Percentiles rank a stretch among this genome's conserved stretches.
Conservation (phyloP, 2,113 vertebrate genomes). For the Hydrochoerus hydrochaeris region DNA sequence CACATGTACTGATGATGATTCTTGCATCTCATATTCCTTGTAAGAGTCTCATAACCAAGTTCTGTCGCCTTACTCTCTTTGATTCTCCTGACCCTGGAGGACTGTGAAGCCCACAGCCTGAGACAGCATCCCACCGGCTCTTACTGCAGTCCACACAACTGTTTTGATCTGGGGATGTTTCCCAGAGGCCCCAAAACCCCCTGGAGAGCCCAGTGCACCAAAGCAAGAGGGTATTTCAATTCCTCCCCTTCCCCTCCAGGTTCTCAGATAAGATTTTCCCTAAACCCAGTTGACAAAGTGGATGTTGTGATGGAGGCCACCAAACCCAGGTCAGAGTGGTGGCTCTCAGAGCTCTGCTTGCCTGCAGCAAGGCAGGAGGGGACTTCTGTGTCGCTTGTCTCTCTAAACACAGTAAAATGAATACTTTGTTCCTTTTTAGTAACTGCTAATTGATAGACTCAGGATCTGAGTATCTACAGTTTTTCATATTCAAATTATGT, state of each 20-base stretch:
- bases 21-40: neutral
- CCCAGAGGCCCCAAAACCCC: neutral
- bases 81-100: too few species aligned
- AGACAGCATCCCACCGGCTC: too few species aligned
- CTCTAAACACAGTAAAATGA: neutral
- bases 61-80: too few species aligned
- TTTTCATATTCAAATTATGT: neutral
- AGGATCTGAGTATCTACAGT: neutral
- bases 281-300: neutral
- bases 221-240: neutral
- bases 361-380: neutral
- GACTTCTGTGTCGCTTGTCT: neutral
- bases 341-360: neutral
- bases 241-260: neutral
- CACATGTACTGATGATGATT: neutral
- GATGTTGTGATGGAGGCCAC: neutral
- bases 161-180: neutral
- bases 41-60: neutral
- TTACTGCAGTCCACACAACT: neutral
- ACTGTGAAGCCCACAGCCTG: too few species aligned
- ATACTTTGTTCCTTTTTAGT: neutral
- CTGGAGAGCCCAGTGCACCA: neutral
- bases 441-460: neutral
- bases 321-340: neutral
- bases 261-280: neutral